Base-by-base conservation (phyloP, 2,113 vertebrate species). In the Cinclus cinclus region DNA sequence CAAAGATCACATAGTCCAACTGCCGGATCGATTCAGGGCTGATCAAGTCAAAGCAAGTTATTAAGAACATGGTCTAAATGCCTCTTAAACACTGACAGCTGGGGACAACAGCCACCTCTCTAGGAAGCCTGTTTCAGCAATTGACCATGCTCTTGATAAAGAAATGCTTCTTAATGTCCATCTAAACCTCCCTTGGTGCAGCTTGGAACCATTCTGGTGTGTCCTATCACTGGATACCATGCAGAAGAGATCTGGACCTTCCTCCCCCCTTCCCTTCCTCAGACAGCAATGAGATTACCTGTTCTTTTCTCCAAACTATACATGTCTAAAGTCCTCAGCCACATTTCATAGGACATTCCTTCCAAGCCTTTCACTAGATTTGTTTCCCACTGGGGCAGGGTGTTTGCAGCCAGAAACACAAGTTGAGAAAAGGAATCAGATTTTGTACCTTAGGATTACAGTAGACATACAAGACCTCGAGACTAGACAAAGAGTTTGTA, bases 221-320 rank as follows among this genome's bases (percentile, higher is more conserved):
- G 1, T 74, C 37, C 24, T 78, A 0, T 75, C 11, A 11, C 22
- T 41, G 25, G 23, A 55, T 35, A 13, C 11, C 14, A 41, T 0
- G 2, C 17, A 70, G 20, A 44, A 18, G 22, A 41, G 15, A 2
- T 71, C 42, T 64, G 22, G 62, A 50, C n/a, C n/a, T 71, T 39
- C 24, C 27, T 78, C 7, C 65, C 24, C 55, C 11, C 21, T 42
- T 87, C 35, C 4, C 31, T n/a, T 73, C 41, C 60, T 90, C 17
- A 49, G 12, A 41, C 41, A 62, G 24, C n/a, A 39, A 9, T 24
- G 31, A 78, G 15, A 27, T 50, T 2, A 0, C n/a, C 15, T 15
- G 5, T 56, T 49, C 14, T 87, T 81, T 84, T 62, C 47, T 90
- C 46, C 37, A 49, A 44, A 33, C 5, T 46, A 11, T 46, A 30